Conservation (phyloP, 2,888 invertebrate species). For the Formica aserva region DNA sequence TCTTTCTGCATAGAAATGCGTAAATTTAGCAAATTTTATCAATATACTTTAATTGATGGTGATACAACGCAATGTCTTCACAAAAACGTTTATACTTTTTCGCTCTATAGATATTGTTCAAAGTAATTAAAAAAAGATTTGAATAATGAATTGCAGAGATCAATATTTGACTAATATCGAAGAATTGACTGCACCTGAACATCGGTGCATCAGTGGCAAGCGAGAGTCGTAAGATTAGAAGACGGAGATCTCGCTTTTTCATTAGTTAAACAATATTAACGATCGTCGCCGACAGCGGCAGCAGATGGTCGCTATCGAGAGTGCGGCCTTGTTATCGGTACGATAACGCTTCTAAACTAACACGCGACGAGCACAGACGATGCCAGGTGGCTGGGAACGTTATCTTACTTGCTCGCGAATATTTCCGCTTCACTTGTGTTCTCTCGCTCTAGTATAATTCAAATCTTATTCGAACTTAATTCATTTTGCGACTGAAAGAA, state of each 20-base stretch:
- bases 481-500: neutral
- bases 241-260: neutral
- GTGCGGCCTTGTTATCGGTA: constrained; percentile 59
- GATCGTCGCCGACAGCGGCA: constrained; percentile 25
- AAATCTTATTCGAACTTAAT: neutral
- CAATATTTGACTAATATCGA: neutral
- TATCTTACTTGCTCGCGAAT: constrained; percentile 27
- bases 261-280: constrained; percentile 36
- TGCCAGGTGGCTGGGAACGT: constrained; percentile 60
- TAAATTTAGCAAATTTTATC: neutral
- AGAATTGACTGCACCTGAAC: neutral
- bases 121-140: neutral
- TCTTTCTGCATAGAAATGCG: neutral
- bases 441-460: neutral
- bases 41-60: neutral
- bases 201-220: neutral
- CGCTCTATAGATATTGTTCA: neutral
- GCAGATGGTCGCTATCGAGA: constrained; percentile 68
- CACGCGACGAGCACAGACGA: constrained; percentile 44
- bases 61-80: neutral
- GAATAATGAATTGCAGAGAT: neutral
- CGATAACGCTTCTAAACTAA: constrained; percentile 62
- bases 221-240: neutral
- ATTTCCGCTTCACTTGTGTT: neutral
- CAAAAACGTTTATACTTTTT: neutral